Evolutionary conservation across 1,140 invertebrate genomes (phyloP).

Genomic region (Megalopta genalis): DNA sequence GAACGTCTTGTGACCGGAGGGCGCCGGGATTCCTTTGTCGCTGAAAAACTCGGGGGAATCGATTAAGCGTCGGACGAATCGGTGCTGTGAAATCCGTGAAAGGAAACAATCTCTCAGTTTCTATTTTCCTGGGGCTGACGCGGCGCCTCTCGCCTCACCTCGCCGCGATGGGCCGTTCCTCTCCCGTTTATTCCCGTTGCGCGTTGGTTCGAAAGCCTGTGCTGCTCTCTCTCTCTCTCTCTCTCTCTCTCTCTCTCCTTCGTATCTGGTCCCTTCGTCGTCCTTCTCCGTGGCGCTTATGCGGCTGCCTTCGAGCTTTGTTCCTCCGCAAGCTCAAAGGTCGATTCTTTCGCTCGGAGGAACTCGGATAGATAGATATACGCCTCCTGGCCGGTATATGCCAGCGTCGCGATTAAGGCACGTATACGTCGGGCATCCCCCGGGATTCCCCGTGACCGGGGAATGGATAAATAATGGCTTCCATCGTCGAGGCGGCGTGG

Average conservation of each 20-base stretch:
- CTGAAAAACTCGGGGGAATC: constrained; percentile 13
- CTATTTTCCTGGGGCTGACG: constrained; percentile 13
- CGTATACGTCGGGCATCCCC: constrained; percentile 69
- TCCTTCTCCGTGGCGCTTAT: neutral
- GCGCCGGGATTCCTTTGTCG: neutral
- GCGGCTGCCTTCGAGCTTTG: constrained; percentile 29
- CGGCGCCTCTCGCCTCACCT: neutral
- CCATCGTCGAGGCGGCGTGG: constrained; percentile 42
- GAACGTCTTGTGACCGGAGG: neutral
- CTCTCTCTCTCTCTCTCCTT: too few relatives aligned
- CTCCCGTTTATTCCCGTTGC: neutral
- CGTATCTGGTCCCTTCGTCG: constrained; percentile 5
- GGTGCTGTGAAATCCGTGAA: constrained; percentile 1
- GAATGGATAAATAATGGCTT: constrained; percentile 76
- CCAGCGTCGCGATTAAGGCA: constrained; percentile 71
- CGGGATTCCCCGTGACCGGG: constrained; percentile 69
- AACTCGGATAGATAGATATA: constrained; percentile 21
- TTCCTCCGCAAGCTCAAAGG: constrained; percentile 40
- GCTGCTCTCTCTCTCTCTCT: neutral
- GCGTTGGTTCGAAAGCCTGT: constrained; percentile 11
- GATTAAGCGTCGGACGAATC: constrained; percentile 14
- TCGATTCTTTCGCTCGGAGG: constrained; percentile 50
- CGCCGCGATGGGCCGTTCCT: neutral
- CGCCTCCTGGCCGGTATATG: constrained; percentile 47
- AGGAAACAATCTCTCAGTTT: constrained; percentile 40